Base-by-base conservation (phyloP, 2,797 vertebrate species). In the Gobio occitaniae region DNA sequence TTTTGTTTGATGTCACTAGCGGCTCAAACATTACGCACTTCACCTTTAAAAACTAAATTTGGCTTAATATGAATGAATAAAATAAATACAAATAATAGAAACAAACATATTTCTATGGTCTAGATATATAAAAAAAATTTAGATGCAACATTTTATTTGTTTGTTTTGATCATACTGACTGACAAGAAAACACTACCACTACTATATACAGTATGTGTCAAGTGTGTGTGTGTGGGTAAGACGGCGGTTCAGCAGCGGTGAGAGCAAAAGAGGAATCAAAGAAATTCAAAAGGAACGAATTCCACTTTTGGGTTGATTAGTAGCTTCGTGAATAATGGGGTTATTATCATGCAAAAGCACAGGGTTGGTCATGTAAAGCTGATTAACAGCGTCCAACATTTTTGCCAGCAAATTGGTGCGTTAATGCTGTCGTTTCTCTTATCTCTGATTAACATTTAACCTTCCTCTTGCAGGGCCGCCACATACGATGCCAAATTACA, bases 401-500 rank as follows among this genome's bases (percentile, higher is more conserved):
- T 90, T 93, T 84, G 81, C 90, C 78, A 81, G 90, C 92, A 96
- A 95, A 95, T 94, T 93, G 93, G 87, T 82, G 87, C 78, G 90
- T 93, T 95, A 93, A 93, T 93, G 92, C 92, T 16, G 76, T 84
- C 87, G 84, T 90, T 79, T 89, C 92, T 92, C 90, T 92, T 91
- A 89, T 91, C 92, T 88, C 91, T 92, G 93, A 96, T 95, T 95
- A 96, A 94, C 94, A 95, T 95, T 93, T 95, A 92, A 95, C 94
- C 94, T 94, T 90, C 78, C 86, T 82, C 83, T 89, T 72, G 80
- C 86, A 44, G 71, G 84, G 78, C 88, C 41, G 41, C 75, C 80
- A 88, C 84, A 86, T 86, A 74, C 87, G 16, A 87, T 25, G 86
- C 78, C 25, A 87, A 89, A 83, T 92, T 78, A 88, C 89, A 90